Evolutionary conservation across 2,888 invertebrate genomes (phyloP).

Genomic region (Cheilosia grossa): DNA sequence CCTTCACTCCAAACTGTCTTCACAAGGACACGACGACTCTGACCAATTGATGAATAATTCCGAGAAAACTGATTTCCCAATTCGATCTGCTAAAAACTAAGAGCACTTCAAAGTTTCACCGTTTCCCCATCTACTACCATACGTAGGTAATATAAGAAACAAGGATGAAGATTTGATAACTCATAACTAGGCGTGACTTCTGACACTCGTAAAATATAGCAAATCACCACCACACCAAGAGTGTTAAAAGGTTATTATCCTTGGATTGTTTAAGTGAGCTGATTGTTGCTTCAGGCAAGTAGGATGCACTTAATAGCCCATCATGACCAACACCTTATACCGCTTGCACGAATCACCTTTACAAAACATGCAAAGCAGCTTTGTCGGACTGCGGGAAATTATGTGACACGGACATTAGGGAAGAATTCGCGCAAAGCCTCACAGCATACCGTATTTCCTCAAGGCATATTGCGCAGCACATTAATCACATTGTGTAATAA

Average conservation of each 20-base stretch:
- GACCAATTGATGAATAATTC: slow-evolving; percentile 46
- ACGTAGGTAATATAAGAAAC: slow-evolving; percentile 23
- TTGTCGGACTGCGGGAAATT: slow-evolving; percentile 44
- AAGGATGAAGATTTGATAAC: slow-evolving; percentile 80
- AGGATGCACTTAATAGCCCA: slow-evolving; percentile 43
- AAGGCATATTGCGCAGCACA: slow-evolving; percentile 70
- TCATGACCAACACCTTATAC: slow-evolving; percentile 36
- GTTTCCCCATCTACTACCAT: background rate
- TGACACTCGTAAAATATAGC: slow-evolving; percentile 78
- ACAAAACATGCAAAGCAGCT: slow-evolving; percentile 11
- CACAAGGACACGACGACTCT: background rate
- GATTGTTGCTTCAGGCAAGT: slow-evolving; percentile 32
- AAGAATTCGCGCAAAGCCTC: slow-evolving; percentile 19
- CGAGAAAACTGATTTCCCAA: slow-evolving; percentile 63
- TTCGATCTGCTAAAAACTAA: slow-evolving; percentile 37
- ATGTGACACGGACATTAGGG: slow-evolving; percentile 67
- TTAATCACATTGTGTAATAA: slow-evolving; percentile 49
- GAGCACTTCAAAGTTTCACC: background rate
- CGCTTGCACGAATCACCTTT: slow-evolving; percentile 32
- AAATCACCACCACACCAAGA: slow-evolving; percentile 43
- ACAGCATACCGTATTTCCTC: slow-evolving; percentile 33
- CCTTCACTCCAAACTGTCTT: too few species aligned
- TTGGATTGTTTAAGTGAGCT: slow-evolving; percentile 38
- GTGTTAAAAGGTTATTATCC: slow-evolving; percentile 17
- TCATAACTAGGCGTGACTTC: slow-evolving; percentile 81